These are phyloP conservation scores for Galeopterus variegatus DNA, from an alignment of 2,113 vertebrate genomes.

Conservation along the genomic window DNA sequence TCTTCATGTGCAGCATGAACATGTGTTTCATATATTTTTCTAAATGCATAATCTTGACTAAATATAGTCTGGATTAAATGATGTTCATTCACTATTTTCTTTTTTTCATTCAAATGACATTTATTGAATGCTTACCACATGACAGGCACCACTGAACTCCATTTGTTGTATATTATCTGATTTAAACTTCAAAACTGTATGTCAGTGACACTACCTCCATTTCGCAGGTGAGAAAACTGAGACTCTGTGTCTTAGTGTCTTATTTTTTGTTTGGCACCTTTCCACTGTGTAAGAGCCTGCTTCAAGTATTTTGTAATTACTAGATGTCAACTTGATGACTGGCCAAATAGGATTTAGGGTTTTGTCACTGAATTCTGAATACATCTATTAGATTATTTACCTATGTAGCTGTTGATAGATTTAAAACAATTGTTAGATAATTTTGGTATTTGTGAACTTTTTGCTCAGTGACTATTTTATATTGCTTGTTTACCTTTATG, in stretches of 20 bases:
- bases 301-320: conserved; percentile 30
- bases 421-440: conserved; percentile 42
- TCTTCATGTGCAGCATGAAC: background rate
- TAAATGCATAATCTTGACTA: conserved; percentile 40
- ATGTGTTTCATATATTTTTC: conserved; percentile 54
- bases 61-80: conserved; percentile 55
- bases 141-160: background rate
- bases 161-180: conserved; percentile 27
- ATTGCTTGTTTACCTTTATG: conserved; percentile 54
- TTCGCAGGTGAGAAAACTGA: conserved; percentile 60
- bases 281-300: background rate
- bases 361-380: conserved; percentile 62
- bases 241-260: background rate
- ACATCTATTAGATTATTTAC: conserved; percentile 62
- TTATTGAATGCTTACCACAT: background rate
- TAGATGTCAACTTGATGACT: conserved; percentile 44
- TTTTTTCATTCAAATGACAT: conserved; percentile 48
- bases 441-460: conserved; percentile 59
- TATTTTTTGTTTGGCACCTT: conserved; percentile 47
- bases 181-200: conserved; percentile 46
- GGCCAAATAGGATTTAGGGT: conserved; percentile 50
- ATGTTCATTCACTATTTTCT: conserved; percentile 49
- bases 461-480: conserved; percentile 36
- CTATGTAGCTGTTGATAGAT: conserved; percentile 11
- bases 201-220: conserved; percentile 23